A percentile compares a stretch with the other conserved stretches of the same genome.
Evolutionary conservation across 2,888 invertebrate species (phyloP).

Genomic region (Amiota mariae): DNA sequence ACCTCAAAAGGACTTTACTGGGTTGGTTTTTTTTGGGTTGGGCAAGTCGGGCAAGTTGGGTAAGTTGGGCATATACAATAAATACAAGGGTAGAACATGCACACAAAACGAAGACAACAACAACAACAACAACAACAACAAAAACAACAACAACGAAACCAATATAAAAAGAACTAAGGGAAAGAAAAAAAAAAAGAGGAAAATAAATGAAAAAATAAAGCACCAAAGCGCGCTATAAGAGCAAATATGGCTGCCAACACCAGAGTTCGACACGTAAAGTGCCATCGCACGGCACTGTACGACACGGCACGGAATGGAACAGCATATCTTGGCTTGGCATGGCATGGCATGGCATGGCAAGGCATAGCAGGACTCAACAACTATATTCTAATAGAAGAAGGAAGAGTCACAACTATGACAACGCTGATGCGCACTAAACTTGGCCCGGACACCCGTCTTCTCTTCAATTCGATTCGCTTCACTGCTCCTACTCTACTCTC

Average conservation of each 20-base stretch:
- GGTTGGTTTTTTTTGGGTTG: no score
- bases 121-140: neutral
- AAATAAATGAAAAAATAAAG: slow-evolving; percentile 50
- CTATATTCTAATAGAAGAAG: neutral
- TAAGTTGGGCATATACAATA: neutral
- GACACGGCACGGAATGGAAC: neutral
- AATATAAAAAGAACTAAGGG: neutral
- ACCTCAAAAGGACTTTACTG: no score
- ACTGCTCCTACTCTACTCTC: no score
- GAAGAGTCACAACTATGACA: neutral
- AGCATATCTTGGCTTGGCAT: neutral
- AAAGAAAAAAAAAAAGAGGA: neutral
- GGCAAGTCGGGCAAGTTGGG: no score
- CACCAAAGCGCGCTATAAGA: slow-evolving; percentile 71
- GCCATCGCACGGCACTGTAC: slow-evolving; percentile 50
- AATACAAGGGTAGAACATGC: neutral
- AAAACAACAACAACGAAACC: no score
- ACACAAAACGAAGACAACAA: neutral
- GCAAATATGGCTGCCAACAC: slow-evolving; percentile 74
- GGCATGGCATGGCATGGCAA: neutral
- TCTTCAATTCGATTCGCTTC: no score
- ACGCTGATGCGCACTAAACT: no score
- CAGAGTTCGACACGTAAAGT: slow-evolving; percentile 74
- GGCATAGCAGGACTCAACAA: neutral
- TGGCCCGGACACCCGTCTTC: no score